Evolutionary conservation across 2,113 vertebrate species (phyloP), one percentile per base, ranked within the genome.

Genomic region (Amphiprion percula): DNA sequence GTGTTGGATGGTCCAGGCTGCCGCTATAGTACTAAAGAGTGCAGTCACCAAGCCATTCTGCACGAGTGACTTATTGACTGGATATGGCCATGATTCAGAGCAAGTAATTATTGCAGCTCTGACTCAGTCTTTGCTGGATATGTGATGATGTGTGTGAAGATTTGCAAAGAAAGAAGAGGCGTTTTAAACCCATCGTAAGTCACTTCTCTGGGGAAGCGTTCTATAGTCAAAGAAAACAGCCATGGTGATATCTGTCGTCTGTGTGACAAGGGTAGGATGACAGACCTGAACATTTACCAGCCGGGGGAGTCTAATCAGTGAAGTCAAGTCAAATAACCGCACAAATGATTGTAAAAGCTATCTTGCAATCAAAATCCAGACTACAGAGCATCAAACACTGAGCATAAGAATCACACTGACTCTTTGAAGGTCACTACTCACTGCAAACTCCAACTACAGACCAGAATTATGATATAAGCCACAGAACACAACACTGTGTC

Each of bases 31-130:
- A 17, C 71, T 54, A 73, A 50, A 60, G 63, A 76, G 78, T 46
- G 73, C 50, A 78, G 63, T 80, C 66, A 49, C 53, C 63, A 56
- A 59, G 58, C 83, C 73, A 50, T 75, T 90, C 79, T 81, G 78
- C 86, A 80, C 11, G 64, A 68, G 39, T 79, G 88, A 87, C 77
- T 91, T 89, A 89, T 88, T 64, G 88, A 88, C 79, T 61, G 64
- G 59, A 78, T 69, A 66, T 74, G 79, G 44, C 56, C 65, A 54
- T 80, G 88, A 92, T 82, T 87, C 87, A 89, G 76, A 72, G 82
- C 73, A 52, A 77, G 72, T 89, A 65, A 88, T 90, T 81, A 89
- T 81, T 44, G 63, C 65, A 52, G 59, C 55, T 67, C 71, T 72
- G 85, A 83, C 65, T 86, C 82, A 23, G 69, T 52, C 65, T 83